Percentiles rank a stretch among this genome's conserved stretches.
Evolutionary conservation across 2,797 vertebrate species (phyloP).

Genomic region (Macroramphosus scolopax): DNA sequence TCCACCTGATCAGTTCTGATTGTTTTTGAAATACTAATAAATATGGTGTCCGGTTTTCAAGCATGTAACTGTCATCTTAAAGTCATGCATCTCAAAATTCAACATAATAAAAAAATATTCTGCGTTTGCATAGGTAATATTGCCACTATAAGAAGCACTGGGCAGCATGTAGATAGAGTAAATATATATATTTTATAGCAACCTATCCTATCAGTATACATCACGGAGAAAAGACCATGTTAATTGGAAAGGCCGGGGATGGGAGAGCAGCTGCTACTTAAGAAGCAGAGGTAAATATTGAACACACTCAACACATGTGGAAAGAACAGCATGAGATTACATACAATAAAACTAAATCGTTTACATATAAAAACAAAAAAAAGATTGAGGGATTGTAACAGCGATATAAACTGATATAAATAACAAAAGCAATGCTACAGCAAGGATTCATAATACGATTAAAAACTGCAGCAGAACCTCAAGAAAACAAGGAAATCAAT

Average conservation of each 20-base stretch:
- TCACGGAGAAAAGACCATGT: slow-evolving; percentile 15
- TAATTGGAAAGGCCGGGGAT: slow-evolving; percentile 21
- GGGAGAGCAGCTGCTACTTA: slow-evolving; percentile 25
- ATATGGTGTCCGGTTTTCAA: slow-evolving; percentile 7
- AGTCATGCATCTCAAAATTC: slow-evolving; percentile 11
- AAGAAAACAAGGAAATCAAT: slow-evolving; percentile 26
- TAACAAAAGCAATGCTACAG: slow-evolving; percentile 33
- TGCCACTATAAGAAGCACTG: slow-evolving; percentile 29
- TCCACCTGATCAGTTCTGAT: too few relatives aligned
- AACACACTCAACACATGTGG: slow-evolving; percentile 29
- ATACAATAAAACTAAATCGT: too few relatives aligned
- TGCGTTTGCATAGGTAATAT: slow-evolving; percentile 33
- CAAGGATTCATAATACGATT: slow-evolving; percentile 41
- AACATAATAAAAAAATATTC: slow-evolving; percentile 24
- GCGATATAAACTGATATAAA: slow-evolving; percentile 34
- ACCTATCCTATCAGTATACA: slow-evolving; percentile 25
- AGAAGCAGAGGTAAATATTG: slow-evolving; percentile 39
- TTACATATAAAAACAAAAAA: slow-evolving; percentile 25
- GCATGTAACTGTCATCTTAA: slow-evolving; percentile 3
- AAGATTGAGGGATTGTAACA: slow-evolving; percentile 30
- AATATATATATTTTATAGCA: too few relatives aligned
- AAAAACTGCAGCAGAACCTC: slow-evolving; percentile 30
- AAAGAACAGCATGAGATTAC: slow-evolving; percentile 40
- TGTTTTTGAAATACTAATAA: slow-evolving; percentile 2
- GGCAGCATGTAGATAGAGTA: slow-evolving; percentile 29